Evolutionary conservation across 2,113 vertebrate species (phyloP).

Genomic region (Corvus moneduloides): DNA sequence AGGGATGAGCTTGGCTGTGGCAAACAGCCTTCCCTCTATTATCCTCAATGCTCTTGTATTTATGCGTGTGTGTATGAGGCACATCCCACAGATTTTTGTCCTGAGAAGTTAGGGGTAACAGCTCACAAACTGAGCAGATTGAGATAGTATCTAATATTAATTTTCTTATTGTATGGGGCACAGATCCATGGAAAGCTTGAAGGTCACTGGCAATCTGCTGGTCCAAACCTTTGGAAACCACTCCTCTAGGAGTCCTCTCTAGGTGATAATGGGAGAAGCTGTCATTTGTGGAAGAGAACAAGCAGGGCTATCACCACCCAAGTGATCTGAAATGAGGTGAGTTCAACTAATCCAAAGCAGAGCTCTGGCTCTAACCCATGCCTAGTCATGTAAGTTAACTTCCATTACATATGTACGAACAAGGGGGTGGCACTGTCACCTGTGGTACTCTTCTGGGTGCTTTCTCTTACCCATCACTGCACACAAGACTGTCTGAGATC

Average conservation of each 20-base stretch:
- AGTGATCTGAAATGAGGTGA: neutral
- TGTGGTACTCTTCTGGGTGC: neutral
- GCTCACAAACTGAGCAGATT: neutral
- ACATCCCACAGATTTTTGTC: neutral
- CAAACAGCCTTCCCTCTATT: neutral
- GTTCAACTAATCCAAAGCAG: neutral
- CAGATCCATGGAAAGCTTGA: neutral
- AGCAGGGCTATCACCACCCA: neutral
- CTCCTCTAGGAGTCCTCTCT: neutral
- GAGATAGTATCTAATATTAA: neutral
- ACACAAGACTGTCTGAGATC: neutral
- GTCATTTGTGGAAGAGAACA: neutral
- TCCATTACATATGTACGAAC: neutral
- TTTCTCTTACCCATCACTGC: neutral
- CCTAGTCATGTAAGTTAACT: neutral
- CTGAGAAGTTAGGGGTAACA: neutral
- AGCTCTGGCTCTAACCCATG: neutral
- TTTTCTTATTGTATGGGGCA: neutral
- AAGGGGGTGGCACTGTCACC: neutral
- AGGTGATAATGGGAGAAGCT: neutral
- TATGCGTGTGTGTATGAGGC: rapidly evolving
- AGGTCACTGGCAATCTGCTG: neutral
- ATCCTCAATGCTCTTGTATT: neutral
- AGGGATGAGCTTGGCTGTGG: neutral
- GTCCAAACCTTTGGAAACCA: neutral